Evolutionary conservation across 2,113 vertebrate species (phyloP).

Genomic region (Acinonyx jubatus): DNA sequence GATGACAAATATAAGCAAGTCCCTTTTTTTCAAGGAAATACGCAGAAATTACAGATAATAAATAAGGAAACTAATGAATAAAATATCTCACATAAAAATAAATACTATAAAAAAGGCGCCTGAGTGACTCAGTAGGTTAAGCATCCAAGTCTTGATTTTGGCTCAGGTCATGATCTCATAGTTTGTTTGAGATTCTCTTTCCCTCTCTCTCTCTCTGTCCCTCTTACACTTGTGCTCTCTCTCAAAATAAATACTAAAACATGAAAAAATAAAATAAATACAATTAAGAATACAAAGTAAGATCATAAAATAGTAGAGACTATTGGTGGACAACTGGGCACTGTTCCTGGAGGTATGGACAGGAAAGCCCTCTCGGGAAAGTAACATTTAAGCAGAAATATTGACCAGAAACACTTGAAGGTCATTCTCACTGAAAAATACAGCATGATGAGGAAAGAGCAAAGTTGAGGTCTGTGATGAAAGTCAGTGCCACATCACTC

Average conservation of each 20-base stretch:
- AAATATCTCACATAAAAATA: background rate
- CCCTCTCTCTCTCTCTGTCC: too few relatives aligned
- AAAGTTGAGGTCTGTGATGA: background rate
- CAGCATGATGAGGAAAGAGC: background rate
- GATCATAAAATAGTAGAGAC: background rate
- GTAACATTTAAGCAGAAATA: background rate
- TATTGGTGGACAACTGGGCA: background rate
- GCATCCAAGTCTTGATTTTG: too few relatives aligned
- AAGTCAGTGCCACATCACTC: rapidly evolving
- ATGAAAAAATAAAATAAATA: background rate
- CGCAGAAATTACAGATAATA: background rate
- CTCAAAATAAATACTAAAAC: background rate
- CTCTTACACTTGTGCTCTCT: too few relatives aligned
- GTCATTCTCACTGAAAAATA: background rate
- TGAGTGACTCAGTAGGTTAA: too few relatives aligned
- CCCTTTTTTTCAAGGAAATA: background rate
- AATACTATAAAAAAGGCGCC: background rate
- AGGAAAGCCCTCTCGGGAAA: background rate
- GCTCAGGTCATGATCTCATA: too few relatives aligned
- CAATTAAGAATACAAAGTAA: background rate
- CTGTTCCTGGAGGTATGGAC: rapidly evolving
- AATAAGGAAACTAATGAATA: background rate
- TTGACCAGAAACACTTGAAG: background rate
- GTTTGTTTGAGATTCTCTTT: too few relatives aligned
- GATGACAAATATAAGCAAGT: background rate